A percentile compares a stretch with the other conserved stretches of the same genome.
Conservation (phyloP, 2,888 invertebrate species). For the Phalangium opilio region DNA sequence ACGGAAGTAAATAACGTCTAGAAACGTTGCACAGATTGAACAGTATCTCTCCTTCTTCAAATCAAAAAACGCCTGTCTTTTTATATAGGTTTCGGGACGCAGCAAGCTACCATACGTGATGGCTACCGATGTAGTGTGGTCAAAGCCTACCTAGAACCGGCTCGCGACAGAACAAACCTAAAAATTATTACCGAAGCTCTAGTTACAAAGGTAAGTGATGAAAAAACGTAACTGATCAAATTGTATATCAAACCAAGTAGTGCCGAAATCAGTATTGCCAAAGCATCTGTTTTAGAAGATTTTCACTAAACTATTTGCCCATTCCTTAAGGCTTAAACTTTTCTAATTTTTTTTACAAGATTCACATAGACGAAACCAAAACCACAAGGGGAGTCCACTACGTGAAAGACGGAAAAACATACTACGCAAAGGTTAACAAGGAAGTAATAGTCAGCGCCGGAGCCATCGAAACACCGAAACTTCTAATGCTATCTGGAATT, state of each 20-base stretch:
- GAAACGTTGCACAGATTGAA: no score
- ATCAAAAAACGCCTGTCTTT: no score
- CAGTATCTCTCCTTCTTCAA: no score
- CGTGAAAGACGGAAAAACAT: constrained; percentile 50
- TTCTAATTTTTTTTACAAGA: no score
- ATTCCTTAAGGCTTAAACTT: no score
- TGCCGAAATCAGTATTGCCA: no score
- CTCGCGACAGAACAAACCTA: background rate
- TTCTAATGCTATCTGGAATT: constrained; percentile 82
- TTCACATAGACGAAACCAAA: constrained; percentile 44
- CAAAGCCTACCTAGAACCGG: background rate
- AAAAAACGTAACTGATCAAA: no score
- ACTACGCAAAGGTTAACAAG: constrained; percentile 56
- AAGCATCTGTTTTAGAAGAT: no score
- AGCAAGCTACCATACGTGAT: background rate
- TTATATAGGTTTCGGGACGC: background rate
- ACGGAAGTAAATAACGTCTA: no score
- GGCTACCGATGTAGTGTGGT: background rate
- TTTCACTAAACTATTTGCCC: no score
- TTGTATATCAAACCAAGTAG: no score
- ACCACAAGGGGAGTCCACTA: constrained; percentile 72
- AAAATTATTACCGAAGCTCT: background rate
- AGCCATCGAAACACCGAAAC: constrained; percentile 78
- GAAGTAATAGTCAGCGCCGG: constrained; percentile 83
- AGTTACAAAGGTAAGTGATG: background rate